These are phyloP conservation scores for Mormyrus iriodes DNA, from an alignment of 2,113 vertebrate species.

Conservation along the genomic window DNA sequence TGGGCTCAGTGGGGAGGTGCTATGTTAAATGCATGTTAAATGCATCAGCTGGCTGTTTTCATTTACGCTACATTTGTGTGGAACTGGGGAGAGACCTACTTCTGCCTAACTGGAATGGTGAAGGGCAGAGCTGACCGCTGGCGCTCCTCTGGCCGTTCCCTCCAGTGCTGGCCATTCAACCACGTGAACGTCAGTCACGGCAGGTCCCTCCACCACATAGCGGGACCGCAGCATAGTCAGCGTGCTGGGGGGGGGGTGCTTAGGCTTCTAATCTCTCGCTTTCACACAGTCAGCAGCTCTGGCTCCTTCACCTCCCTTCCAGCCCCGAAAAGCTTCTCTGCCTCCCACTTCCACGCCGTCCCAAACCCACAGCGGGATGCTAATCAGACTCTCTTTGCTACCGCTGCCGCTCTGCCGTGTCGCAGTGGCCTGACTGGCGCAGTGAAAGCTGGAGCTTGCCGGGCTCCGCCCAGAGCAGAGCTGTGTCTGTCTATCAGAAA, in stretches of 20 bases:
- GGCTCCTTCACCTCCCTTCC: not conserved
- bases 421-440: not conserved
- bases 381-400: not conserved
- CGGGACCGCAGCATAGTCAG: not conserved
- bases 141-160: not conserved
- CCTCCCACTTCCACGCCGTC: not conserved
- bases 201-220: not conserved
- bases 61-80: not conserved
- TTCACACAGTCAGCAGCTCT: constrained; percentile 9
- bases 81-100: not conserved
- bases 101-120: too few species aligned
- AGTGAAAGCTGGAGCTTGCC: not conserved
- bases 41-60: not conserved
- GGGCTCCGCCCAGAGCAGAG: not conserved
- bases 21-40: not conserved
- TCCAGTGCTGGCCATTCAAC: too few species aligned
- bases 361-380: not conserved
- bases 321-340: not conserved
- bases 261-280: constrained; percentile 9
- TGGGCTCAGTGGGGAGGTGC: constrained; percentile 25
- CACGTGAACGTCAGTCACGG: not conserved
- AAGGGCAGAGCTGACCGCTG: too few species aligned
- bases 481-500: not conserved
- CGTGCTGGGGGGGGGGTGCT: not conserved
- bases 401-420: not conserved